These are phyloP conservation scores for Pollachius pollachius DNA, from an alignment of 2,113 vertebrate genomes.

Conservation along the genomic window DNA sequence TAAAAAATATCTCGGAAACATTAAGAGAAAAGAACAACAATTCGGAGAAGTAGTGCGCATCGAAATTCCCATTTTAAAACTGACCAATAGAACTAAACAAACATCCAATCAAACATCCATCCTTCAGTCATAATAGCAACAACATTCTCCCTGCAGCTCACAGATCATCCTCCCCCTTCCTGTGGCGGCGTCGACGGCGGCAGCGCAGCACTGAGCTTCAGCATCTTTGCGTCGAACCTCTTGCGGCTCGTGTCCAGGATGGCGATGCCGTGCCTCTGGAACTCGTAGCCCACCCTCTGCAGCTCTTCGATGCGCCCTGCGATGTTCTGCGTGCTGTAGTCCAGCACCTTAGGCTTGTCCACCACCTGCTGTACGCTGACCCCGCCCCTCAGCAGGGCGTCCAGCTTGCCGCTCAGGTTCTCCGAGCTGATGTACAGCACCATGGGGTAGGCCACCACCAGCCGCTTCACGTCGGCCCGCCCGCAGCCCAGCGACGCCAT, in stretches of 20 bases:
- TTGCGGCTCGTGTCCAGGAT: conserved; percentile 70
- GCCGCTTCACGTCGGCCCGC: conserved; percentile 53
- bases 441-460: conserved; percentile 60
- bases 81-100: too few relatives aligned
- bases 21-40: too few relatives aligned
- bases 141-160: not conserved
- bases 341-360: conserved; percentile 69
- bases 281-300: conserved; percentile 67
- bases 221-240: conserved; percentile 71
- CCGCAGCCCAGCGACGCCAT: conserved; percentile 59
- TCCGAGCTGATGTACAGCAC: conserved; percentile 65
- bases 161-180: too few relatives aligned
- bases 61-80: too few relatives aligned
- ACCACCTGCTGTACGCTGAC: conserved; percentile 67
- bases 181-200: too few relatives aligned
- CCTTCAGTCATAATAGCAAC: too few relatives aligned
- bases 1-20: too few relatives aligned
- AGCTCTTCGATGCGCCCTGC: conserved; percentile 65
- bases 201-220: conserved; percentile 43
- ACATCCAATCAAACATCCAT: too few relatives aligned
- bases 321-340: conserved; percentile 69
- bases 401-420: conserved; percentile 72
- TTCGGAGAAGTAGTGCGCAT: too few relatives aligned
- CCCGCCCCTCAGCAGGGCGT: conserved; percentile 70
- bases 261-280: conserved; percentile 68